Evolutionary conservation across 2,888 invertebrate species (phyloP), one percentile per base, ranked within the genome.

Genomic region (Spicauda simplicius): DNA sequence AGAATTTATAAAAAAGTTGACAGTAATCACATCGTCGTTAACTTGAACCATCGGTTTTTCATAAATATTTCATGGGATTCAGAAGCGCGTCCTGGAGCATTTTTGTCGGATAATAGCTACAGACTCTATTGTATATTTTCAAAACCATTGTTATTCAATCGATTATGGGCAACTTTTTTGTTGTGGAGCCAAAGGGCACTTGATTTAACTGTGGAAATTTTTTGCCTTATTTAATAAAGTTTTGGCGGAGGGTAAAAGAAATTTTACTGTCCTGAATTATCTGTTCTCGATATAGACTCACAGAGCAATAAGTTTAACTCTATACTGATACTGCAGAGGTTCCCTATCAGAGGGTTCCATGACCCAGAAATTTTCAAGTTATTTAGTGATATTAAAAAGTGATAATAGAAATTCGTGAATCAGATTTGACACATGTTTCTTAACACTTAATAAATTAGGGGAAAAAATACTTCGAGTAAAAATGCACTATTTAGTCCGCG

Each of bases 61-160:
- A 87, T 88, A 84, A 86, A 88, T 88, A 88, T 83, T 86, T 82
- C 77, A 87, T 86, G 80, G 79, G 80, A 76, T 74, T 76, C 77
- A 70, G 70, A 72, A 71, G 73, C 71, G 72, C 70, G 73, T 71
- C 72, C 76, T 73, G 74, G 74, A 76, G 73, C 77, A 80, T 84
- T 85, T 86, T 84, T 82, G 75, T 78, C 76, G 76, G 76, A 76
- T 82, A 83, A 85, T 83, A 85, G 81, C 60, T 55, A 66, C 60
- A 54, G 59, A 48, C 33, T 60, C 54, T 45, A 66, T 66, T 66
- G 65, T 55, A 59, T 66, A 60, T 66, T 66, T 66, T 54, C 54
- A 66, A 60, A 65, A 54, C 41, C 65, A 66, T 66, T 66, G 65
- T 66, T 66, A 60, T 65, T 65, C 45, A 59, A 54, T 65, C 65